These are phyloP conservation scores for Bradypodion pumilum DNA, from an alignment of 2,797 vertebrate genomes.

Conservation along the genomic window DNA sequence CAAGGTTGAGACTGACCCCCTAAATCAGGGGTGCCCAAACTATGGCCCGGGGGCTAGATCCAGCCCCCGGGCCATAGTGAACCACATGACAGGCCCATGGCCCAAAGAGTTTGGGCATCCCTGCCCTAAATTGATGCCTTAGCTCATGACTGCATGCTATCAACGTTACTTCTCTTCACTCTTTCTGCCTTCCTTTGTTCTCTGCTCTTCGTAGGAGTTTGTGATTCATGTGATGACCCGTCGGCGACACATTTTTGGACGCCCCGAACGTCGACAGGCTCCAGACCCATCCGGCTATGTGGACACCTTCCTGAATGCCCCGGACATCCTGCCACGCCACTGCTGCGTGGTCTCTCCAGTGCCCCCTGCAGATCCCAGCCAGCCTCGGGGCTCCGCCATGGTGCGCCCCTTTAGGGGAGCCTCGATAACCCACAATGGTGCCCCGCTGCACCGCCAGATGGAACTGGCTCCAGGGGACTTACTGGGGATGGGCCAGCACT, in stretches of 20 bases:
- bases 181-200: not conserved
- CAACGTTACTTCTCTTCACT: too few relatives aligned
- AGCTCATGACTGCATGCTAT: too few relatives aligned
- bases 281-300: slow-evolving; percentile 85
- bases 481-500: slow-evolving; percentile 88
- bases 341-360: slow-evolving; percentile 71
- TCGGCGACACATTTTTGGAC: slow-evolving; percentile 89
- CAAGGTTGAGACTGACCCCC: too few relatives aligned
- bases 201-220: slow-evolving; percentile 81
- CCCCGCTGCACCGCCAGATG: slow-evolving; percentile 84
- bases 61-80: too few relatives aligned
- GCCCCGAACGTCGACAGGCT: slow-evolving; percentile 83
- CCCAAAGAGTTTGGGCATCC: too few relatives aligned
- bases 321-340: slow-evolving; percentile 88
- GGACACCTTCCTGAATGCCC: slow-evolving; percentile 90
- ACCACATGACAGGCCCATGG: too few relatives aligned
- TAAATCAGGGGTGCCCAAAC: too few relatives aligned
- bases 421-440: slow-evolving; percentile 88
- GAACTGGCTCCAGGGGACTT: slow-evolving; percentile 88
- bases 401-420: slow-evolving; percentile 88
- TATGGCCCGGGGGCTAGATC: too few relatives aligned
- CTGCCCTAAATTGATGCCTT: too few relatives aligned
- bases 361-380: slow-evolving; percentile 56
- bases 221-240: slow-evolving; percentile 92
- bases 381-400: slow-evolving; percentile 71